Evolutionary conservation across 2,797 vertebrate species (phyloP), one percentile per base, ranked within the genome.

Genomic region (Miichthys miiuy): DNA sequence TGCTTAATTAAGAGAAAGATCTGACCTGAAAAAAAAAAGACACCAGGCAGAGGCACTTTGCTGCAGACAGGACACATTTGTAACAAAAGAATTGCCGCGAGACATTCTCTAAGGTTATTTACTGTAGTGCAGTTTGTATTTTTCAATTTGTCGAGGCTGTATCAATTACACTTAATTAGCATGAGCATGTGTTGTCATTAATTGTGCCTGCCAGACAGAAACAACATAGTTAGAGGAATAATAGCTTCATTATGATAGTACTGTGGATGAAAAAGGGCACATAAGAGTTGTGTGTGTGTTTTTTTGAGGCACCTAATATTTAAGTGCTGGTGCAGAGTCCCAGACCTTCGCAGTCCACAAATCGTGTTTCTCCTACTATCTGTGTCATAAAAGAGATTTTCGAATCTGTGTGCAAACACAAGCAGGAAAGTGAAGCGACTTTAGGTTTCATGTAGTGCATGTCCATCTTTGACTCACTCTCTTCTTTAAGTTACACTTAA

Each of bases 331-430:
- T 57, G 17, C 5, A 52, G 27, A 55, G 46, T 68, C 47, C 16
- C 44, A 57, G 38, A 51, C 14, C 46, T 23, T 34, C 50, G 18
- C 30, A 63, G 41, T 62, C 21, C 20, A 62, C 60, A 72, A 38
- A 41, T 34, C 14, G 38, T 54, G 6, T 66, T 62, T 46, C 20
- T 63, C 42, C 5, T 6, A 23, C 51, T 60, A 55, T 57, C 73
- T 75, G 57, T 51, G 52, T 51, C 34, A 72, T 17, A 54, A 77
- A 62, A 6, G 12, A 14, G 11, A 5, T 52, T 65, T 81, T 77
- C 23, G 25, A 61, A 48, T 68, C 34, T 30, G 50, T 50, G n/a
- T 47, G 47, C 9, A 13, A 50, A 12, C 3, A 34, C 38, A 47
- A 21, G 14, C 23, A 8, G 21, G 62, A 55, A 17, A 62, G 3